Base-by-base conservation (phyloP, 2,888 invertebrate species). In the Mythimna pallens region DNA sequence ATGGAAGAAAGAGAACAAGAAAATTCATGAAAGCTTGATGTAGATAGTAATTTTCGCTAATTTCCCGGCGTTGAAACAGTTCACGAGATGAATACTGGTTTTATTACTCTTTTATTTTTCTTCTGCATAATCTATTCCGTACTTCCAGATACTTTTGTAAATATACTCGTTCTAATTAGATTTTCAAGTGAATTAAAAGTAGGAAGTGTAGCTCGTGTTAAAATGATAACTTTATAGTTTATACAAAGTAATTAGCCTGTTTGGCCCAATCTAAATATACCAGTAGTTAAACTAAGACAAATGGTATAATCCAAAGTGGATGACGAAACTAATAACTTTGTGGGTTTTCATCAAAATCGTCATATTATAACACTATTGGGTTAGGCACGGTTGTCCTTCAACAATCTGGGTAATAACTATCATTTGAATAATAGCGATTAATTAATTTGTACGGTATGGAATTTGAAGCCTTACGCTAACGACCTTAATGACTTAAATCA, bases 391-490 rank as follows among this genome's bases (percentile, higher is more conserved):
- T 66, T 78, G 86, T 90, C 88, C 86, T 88, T 82, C 73, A 86
- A 84, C 89, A 84, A 87, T 87, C 85, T 86, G 79, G 83, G 86
- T 93, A 92, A 93, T 93, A 91, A 92, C 91, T 90, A 92, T 91
- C 89, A 92, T 93, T 94, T 90, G 78, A 83, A 89, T 94, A 92
- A 94, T 93, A 91, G 92, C 90, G 85, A 87, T 93, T 93, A 94
- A 95, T 94, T 94, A 94, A 95, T 95, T 93, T 92, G 90, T 84
- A 90, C 84, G 91, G 85, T 90, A 90, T 89, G 88, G 90, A 91
- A 94, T 93, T 89, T 91, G 89, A 89, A 92, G 90, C 91, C 91
- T 91, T 91, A 87, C 84, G 86, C 91, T 94, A 93, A 94, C 93
- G 92, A 90, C 87, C 89, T 86, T 89, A 93, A 93, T 91, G 92